Conservation (phyloP, 2,888 invertebrate species). For the Lepas anatifera region DNA sequence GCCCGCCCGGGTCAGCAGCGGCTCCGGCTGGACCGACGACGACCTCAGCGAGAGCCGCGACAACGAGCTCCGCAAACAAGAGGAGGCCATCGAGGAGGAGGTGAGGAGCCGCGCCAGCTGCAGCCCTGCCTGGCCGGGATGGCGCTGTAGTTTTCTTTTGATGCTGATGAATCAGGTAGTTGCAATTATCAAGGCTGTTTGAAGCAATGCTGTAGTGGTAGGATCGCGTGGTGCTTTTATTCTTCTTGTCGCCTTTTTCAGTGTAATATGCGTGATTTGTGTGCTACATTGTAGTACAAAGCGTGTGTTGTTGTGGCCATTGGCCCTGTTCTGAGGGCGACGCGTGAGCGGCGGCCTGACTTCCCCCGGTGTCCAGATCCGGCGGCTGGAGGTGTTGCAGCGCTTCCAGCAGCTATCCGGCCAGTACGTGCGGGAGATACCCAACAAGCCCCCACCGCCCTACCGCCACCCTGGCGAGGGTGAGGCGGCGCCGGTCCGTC, state of each 20-base stretch:
- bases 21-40: constrained; percentile 14
- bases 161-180: too few species aligned
- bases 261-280: too few species aligned
- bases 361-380: constrained; percentile 20
- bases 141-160: too few species aligned
- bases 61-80: constrained; percentile 16
- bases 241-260: too few species aligned
- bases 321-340: too few species aligned
- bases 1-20: not conserved
- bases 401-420: constrained; percentile 19
- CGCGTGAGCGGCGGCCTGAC: too few species aligned
- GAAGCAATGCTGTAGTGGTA: too few species aligned
- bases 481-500: constrained; percentile 8
- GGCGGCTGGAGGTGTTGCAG: constrained; percentile 36
- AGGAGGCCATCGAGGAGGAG: constrained; percentile 16
- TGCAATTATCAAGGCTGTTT: too few species aligned
- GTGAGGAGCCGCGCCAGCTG: not conserved
- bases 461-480: constrained; percentile 48
- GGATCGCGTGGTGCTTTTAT: too few species aligned
- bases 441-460: constrained; percentile 62
- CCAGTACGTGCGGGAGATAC: constrained; percentile 49
- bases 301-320: too few species aligned
- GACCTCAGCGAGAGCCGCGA: constrained; percentile 16
- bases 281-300: too few species aligned
- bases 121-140: too few species aligned